phyloP scores from a whole-genome alignment of 2,888 invertebrate genomes.

The Andrena trimmerana region DNA sequence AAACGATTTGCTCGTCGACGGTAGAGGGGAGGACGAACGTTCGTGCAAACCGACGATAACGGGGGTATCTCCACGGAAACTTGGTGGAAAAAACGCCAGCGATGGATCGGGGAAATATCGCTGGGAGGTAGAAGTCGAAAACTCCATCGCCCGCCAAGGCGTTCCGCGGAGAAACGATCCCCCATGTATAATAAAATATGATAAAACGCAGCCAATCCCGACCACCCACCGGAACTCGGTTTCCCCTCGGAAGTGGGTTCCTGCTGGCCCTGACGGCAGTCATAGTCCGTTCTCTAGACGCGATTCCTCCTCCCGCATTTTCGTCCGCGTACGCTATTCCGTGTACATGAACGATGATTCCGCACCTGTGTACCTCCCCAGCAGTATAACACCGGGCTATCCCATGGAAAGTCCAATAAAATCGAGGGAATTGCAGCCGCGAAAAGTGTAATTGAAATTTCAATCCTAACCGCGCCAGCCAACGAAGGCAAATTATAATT shows the following conservation, averaged over 20 bases:
- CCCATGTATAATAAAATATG: slow-evolving; percentile 81
- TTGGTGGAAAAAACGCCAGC: slow-evolving; percentile 1
- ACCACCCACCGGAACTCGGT: slow-evolving; percentile 71
- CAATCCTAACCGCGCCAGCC: too few relatives aligned
- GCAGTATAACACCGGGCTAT: too few relatives aligned
- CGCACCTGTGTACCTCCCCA: too few relatives aligned
- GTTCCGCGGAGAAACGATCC: slow-evolving; percentile 62
- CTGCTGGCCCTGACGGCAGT: slow-evolving; percentile 41
- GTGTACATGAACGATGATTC: too few relatives aligned
- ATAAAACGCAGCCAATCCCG: slow-evolving; percentile 77
- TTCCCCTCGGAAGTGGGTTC: slow-evolving; percentile 64
- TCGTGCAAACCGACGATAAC: slow-evolving; percentile 23
- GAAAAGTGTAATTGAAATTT: too few relatives aligned
- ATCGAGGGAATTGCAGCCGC: too few relatives aligned
- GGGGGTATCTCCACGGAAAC: not conserved
- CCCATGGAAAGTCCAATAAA: too few relatives aligned
- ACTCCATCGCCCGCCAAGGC: slow-evolving; percentile 46
- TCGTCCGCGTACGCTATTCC: too few relatives aligned
- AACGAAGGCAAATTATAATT: too few relatives aligned
- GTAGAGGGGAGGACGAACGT: not conserved
- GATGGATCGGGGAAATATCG: slow-evolving; percentile 37
- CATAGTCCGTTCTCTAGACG: slow-evolving; percentile 17
- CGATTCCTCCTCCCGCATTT: slow-evolving; percentile 18
- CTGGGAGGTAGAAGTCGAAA: slow-evolving; percentile 43
- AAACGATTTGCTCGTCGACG: not conserved